These are phyloP conservation scores for Limnephilus marmoratus DNA, from an alignment of 2,888 invertebrate genomes.

Conservation along the genomic window DNA sequence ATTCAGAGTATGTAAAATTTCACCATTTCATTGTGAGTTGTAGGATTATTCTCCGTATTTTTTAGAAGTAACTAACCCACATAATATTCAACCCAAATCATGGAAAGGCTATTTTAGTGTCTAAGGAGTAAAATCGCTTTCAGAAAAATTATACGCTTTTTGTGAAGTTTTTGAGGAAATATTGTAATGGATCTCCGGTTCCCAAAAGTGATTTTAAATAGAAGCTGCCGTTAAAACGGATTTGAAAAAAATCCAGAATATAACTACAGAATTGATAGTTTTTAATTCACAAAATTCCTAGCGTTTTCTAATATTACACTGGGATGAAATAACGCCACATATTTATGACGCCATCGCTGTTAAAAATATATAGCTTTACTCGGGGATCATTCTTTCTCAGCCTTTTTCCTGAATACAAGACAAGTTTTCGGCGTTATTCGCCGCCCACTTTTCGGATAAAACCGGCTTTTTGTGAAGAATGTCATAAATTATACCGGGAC, in stretches of 20 bases:
- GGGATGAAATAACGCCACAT: neutral
- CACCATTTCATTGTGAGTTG: neutral
- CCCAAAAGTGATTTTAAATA: neutral
- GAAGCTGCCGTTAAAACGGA: neutral
- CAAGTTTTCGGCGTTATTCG: constrained; percentile 15
- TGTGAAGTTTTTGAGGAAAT: neutral
- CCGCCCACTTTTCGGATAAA: constrained; percentile 35
- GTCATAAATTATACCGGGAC: constrained; percentile 48
- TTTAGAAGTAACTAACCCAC: neutral
- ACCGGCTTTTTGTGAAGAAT: constrained; percentile 47
- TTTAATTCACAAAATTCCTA: neutral
- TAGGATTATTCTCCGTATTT: neutral
- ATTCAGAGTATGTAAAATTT: neutral
- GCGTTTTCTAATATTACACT: neutral
- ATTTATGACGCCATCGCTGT: neutral
- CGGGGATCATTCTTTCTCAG: constrained; percentile 9
- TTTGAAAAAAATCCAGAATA: neutral
- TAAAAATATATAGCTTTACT: neutral
- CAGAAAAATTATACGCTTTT: neutral
- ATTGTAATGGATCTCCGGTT: neutral
- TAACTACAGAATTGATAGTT: neutral
- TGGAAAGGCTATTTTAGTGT: neutral
- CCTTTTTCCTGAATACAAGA: constrained; percentile 21
- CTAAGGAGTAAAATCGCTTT: neutral
- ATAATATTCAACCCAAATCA: neutral